These are phyloP conservation scores for Meloidogyne floridensis DNA, from an alignment of 1,140 invertebrate genomes.

Conservation along the genomic window DNA sequence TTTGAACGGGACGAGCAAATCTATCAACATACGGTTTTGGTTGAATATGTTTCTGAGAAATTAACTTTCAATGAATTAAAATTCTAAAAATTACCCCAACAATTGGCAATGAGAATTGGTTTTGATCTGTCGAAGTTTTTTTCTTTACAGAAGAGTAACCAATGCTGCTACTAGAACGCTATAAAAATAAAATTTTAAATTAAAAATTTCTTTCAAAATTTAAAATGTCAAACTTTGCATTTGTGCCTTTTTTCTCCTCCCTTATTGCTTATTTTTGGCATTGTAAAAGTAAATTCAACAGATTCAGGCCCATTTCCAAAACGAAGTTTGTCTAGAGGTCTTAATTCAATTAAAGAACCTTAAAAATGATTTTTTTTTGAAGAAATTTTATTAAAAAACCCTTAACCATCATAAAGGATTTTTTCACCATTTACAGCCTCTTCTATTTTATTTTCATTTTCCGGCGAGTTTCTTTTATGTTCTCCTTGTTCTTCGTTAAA, in stretches of 20 bases:
- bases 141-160: neutral
- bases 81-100: conserved; percentile 24
- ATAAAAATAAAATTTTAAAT: neutral
- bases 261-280: conserved; percentile 28
- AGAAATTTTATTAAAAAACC: neutral
- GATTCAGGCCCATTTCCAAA: conserved; percentile 32
- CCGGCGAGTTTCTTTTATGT: neutral
- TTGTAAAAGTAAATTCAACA: conserved; percentile 35
- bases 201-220: no score
- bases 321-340: conserved; percentile 31
- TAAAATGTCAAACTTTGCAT: conserved; percentile 16
- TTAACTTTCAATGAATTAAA: neutral
- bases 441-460: no score
- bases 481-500: neutral
- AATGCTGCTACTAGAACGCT: conserved; percentile 10
- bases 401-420: conserved; percentile 10
- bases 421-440: neutral
- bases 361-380: neutral
- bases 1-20: conserved; percentile 19
- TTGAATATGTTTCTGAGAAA: conserved; percentile 21
- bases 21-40: conserved; percentile 27
- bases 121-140: conserved; percentile 18
- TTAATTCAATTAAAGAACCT: conserved; percentile 35
- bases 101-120: conserved; percentile 28
- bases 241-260: conserved; percentile 7